Conservation (phyloP, 2,113 vertebrate genomes). For the Pedetes capensis region DNA sequence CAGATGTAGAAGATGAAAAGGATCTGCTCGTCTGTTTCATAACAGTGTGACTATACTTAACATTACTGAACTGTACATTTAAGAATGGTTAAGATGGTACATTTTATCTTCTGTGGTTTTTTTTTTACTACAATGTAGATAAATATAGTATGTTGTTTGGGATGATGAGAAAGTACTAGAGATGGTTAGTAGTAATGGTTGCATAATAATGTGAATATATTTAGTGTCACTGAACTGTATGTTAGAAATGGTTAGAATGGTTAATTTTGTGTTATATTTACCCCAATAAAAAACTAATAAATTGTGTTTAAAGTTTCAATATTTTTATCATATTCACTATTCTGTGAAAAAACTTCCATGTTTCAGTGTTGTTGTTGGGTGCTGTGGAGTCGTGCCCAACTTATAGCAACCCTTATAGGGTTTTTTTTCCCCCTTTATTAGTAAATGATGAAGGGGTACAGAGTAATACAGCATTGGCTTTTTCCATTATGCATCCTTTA, state of each 20-base stretch:
- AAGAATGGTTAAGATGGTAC: background rate
- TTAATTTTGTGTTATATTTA: background rate
- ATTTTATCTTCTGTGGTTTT: background rate
- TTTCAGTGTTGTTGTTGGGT: background rate
- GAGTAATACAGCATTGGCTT: too few relatives aligned
- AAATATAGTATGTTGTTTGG: background rate
- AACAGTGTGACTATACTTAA: background rate
- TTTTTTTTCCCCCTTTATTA: too few relatives aligned
- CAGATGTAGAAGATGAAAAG: background rate
- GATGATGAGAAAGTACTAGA: background rate
- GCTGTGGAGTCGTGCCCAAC: too few relatives aligned
- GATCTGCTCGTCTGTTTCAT: background rate
- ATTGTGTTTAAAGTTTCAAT: background rate
- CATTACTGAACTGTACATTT: background rate
- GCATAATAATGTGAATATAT: background rate
- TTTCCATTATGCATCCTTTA: too few relatives aligned
- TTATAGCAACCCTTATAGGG: too few relatives aligned
- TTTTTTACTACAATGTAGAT: background rate
- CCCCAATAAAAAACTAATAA: background rate
- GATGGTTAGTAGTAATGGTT: background rate
- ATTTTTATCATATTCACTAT: constrained; percentile 25
- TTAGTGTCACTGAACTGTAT: background rate
- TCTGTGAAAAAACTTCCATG: constrained; percentile 19
- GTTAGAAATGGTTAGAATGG: background rate
- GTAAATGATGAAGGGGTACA: too few relatives aligned